Percentiles rank a stretch among this genome's conserved stretches.
Conservation (phyloP, 2,113 vertebrate genomes). For the Lycaon pictus region DNA sequence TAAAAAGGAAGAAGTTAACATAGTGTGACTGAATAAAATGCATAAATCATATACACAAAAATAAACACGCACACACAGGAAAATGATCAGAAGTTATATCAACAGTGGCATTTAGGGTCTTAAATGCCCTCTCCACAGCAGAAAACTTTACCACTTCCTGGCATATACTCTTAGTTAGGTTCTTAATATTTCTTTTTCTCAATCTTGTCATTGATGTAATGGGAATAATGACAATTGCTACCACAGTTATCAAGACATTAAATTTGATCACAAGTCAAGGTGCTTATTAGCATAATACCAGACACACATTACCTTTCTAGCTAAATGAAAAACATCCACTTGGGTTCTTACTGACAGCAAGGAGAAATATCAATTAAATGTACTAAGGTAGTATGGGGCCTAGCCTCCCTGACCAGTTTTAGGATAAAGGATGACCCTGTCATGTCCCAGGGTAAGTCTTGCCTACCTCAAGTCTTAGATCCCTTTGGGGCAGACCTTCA, state of each 20-base stretch:
- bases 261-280: not conserved
- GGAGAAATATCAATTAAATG: not conserved
- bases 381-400: not conserved
- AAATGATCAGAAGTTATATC: not conserved
- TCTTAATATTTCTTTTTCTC: not conserved
- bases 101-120: not conserved
- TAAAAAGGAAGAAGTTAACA: not conserved
- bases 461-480: not conserved
- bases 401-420: not conserved
- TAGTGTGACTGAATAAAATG: slow-evolving; percentile 20
- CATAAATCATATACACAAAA: not conserved
- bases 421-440: not conserved
- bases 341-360: not conserved
- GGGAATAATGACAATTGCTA: not conserved
- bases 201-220: not conserved
- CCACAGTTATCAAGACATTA: not conserved
- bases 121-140: not conserved
- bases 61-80: not conserved
- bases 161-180: not conserved
- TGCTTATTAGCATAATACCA: not conserved
- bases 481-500: not conserved
- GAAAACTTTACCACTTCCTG: not conserved
- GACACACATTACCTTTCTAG: not conserved
- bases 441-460: not conserved
- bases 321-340: not conserved